These are phyloP conservation scores for Stenodera caucasica DNA, from an alignment of 2,888 invertebrate genomes.

Conservation along the genomic window DNA sequence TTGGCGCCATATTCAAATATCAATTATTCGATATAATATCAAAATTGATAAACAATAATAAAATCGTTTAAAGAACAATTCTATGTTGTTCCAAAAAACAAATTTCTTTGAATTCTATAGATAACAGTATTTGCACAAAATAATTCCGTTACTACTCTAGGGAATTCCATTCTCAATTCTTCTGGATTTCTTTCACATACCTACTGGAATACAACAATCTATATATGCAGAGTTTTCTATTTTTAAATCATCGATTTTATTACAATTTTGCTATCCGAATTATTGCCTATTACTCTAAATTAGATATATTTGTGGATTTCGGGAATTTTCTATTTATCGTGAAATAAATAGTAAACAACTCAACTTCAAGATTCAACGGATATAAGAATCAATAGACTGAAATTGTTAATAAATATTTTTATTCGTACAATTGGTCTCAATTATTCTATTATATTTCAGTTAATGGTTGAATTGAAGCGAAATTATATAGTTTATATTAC, in stretches of 20 bases:
- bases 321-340: no score
- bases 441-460: no score
- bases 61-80: neutral
- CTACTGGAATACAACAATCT: conserved; percentile 1
- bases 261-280: no score
- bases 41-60: neutral
- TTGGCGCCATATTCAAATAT: neutral
- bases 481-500: neutral
- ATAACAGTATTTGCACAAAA: conserved; percentile 6
- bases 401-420: no score
- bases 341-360: no score
- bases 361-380: conserved; percentile 3
- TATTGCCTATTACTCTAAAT: no score
- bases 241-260: neutral
- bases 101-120: neutral
- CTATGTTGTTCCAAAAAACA: neutral
- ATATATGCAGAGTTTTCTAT: neutral
- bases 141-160: conserved; percentile 1
- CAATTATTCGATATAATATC: conserved; percentile 6
- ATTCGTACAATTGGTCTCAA: no score
- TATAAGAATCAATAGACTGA: neutral
- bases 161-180: conserved; percentile 1
- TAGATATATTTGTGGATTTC: neutral
- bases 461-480: neutral
- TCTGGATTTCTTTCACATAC: conserved; percentile 5